Conservation (phyloP, 2,113 vertebrate species). For the Cyphomyrus discorhynchus region DNA sequence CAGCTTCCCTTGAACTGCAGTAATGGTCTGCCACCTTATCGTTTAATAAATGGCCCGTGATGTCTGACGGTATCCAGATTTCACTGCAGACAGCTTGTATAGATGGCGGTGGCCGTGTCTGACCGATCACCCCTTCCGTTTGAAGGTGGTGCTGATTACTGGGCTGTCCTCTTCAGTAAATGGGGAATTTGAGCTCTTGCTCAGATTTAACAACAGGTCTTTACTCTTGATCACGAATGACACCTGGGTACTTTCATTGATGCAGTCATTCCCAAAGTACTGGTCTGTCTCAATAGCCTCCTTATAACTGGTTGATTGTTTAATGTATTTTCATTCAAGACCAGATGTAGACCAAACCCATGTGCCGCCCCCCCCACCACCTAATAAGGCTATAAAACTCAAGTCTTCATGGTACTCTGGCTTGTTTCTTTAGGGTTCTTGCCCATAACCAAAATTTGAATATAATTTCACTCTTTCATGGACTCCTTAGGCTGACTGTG, state of each 20-base stretch:
- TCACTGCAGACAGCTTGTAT: neutral
- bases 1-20: neutral
- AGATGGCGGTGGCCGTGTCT: neutral
- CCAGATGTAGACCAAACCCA: neutral
- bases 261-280: neutral
- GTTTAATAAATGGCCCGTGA: neutral
- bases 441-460: neutral
- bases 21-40: neutral
- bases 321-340: neutral
- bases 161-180: neutral
- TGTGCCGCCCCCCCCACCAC: neutral
- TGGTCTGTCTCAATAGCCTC: neutral
- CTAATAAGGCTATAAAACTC: neutral
- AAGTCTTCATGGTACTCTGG: neutral
- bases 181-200: neutral
- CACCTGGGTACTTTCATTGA: neutral
- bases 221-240: neutral
- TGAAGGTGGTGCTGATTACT: neutral
- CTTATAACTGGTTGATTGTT: neutral
- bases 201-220: neutral
- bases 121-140: neutral
- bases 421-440: neutral
- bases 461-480: neutral
- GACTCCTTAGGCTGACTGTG: conserved; percentile 29
- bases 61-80: neutral